Base-by-base conservation (phyloP, 2,113 vertebrate genomes). In the Lampris incognitus region DNA sequence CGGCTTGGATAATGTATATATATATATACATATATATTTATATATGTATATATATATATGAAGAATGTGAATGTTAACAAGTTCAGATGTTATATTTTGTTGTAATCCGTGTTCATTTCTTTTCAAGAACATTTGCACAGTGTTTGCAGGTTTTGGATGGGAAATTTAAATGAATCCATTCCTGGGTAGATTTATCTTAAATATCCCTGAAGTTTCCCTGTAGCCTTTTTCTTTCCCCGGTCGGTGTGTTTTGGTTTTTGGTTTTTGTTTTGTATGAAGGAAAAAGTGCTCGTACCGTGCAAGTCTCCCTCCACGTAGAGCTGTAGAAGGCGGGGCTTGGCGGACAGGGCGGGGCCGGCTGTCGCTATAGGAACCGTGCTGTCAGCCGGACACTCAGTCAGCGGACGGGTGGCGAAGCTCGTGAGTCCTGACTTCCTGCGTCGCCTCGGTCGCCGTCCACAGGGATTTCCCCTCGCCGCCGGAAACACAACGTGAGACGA, bases 41-140 rank as follows among this genome's bases (percentile, higher is more conserved):
- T 24, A 24, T 24, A 24, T 24, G 24, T 24, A 24, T 24, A 24
- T 24, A 24, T 24, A 24, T 24, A 24, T 62, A 54, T 80, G 55
- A 46, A 63, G 83, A 84, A 89, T 86, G 88, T 92, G 90, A 92
- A 87, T 82, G 83, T 88, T 87, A 44, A 66, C 9, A 79, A 78
- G 41, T 68, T 70, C 65, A 64, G 50, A 6, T 56, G 73, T 79
- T 84, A 40, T 67, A 74, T 74, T 88, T 84, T 83, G 42, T 81
- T 72, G 76, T 76, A 49, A 11, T 7, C 39, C 82, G 79, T 88
- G 76, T 79, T 66, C 61, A 72, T 74, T 86, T 76, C 51, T 66
- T 79, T 70, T 84, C 48, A 76, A 78, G 51, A 84, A 81, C 65
- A 71, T 88, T 90, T 91, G 88, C 87, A 88, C 82, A 86, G 49